Base-by-base conservation (phyloP, 2,888 invertebrate genomes). In the Deilephila elpenor region DNA sequence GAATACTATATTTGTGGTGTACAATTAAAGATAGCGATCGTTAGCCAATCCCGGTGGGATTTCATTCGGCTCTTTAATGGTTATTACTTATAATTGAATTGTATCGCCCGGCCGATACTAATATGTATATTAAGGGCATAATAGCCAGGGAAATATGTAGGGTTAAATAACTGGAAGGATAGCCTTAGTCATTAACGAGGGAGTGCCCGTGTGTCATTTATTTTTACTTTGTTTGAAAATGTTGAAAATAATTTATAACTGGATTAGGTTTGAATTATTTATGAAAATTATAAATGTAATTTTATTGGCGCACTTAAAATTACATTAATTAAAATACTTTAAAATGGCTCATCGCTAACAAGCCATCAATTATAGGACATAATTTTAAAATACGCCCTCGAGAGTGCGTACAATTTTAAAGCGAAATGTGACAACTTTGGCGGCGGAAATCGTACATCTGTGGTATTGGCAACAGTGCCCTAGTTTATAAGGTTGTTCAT, bases 31-130 rank as follows among this genome's bases (percentile, higher is more conserved):
- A 81, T 79, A 81, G 76, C 75, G 78, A 83, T 83, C 81, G 79
- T 78, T 77, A 79, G 77, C 74, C 79, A 81, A 86, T 85, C 82
- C 84, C 84, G 79, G 71, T 70, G 86, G 87, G 88, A 82, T 84
- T 85, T 78, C 78, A 80, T 84, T 82, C 77, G 77, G 80, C 67
- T 82, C 82, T 84, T 81, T 86, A 80, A 85, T 72, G 75, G 81
- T 86, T 86, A 88, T 87, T 88, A 86, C 75, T 75, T 75, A 78
- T 86, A 87, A 88, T 85, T 86, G 86, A 87, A 87, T 83, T 78
- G 77, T 77, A 73, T 70, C 17, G 70, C 53, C 51, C 37, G 72
- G 56, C 72, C 64, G 72, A 59, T 62, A 72, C 34, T 44, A 29
- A 62, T 64, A 62, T 56, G 37, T 61, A 53, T 51, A 64, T 62